Conservation (phyloP, 2,888 invertebrate species). For the Pseudeuparius sepicola region DNA sequence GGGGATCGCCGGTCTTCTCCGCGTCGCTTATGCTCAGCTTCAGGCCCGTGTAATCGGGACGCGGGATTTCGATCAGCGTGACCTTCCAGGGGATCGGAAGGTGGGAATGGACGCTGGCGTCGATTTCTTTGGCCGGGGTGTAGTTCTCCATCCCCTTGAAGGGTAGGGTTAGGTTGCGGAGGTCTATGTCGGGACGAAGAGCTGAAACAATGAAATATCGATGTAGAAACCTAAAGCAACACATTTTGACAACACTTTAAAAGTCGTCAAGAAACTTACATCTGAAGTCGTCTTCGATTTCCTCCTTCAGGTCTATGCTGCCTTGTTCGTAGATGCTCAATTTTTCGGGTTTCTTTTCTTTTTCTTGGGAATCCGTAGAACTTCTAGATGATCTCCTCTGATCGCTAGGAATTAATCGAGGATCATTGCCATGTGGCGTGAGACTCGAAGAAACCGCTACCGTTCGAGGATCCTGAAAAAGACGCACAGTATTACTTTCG, state of each 20-base stretch:
- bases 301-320: constrained; percentile 46
- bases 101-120: constrained; percentile 71
- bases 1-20: constrained; percentile 64
- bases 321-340: constrained; percentile 54
- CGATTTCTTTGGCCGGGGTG: constrained; percentile 77
- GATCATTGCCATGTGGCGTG: too few species aligned
- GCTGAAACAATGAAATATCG: constrained; percentile 41
- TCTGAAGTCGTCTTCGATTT: constrained; percentile 50
- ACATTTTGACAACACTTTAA: too few species aligned
- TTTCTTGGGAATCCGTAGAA: constrained; percentile 26
- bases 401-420: constrained; percentile 22
- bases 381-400: constrained; percentile 21
- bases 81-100: constrained; percentile 61
- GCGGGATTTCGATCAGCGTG: constrained; percentile 52
- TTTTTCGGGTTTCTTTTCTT: constrained; percentile 33
- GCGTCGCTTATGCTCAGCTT: constrained; percentile 60
- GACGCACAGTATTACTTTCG: too few species aligned
- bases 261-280: constrained; percentile 21
- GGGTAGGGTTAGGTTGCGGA: constrained; percentile 58
- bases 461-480: too few species aligned
- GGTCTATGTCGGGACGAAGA: constrained; percentile 55
- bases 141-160: constrained; percentile 72
- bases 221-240: too few species aligned
- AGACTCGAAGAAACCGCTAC: too few species aligned
- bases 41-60: constrained; percentile 66